These are phyloP conservation scores for Sycobia sp. DNA, from an alignment of 1,140 invertebrate species.

Conservation along the genomic window DNA sequence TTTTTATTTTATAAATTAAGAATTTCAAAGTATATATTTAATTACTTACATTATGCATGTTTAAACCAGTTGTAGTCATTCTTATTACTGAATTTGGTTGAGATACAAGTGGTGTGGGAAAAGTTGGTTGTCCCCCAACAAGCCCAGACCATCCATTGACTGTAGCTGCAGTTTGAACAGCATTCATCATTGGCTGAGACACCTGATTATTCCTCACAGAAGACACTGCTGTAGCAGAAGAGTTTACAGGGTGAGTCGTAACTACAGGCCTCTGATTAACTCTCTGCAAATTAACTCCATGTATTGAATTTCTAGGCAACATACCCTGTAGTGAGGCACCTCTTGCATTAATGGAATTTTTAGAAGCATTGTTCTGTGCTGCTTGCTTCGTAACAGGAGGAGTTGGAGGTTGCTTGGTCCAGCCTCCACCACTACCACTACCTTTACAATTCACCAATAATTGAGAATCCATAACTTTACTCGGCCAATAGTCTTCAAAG, in stretches of 20 bases:
- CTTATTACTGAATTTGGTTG: conserved; percentile 54
- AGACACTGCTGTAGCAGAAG: conserved; percentile 48
- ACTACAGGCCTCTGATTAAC: conserved; percentile 48
- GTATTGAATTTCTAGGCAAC: conserved; percentile 37
- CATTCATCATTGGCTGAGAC: conserved; percentile 51
- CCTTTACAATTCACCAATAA: conserved; percentile 70
- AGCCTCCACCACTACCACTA: conserved; percentile 64
- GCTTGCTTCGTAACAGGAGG: conserved; percentile 45
- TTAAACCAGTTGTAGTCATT: conserved; percentile 49
- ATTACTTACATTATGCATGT: conserved; percentile 55
- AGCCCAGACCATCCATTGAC: conserved; percentile 61
- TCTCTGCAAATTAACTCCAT: conserved; percentile 43
- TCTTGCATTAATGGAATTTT: conserved; percentile 47
- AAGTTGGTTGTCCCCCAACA: conserved; percentile 60
- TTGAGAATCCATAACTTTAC: conserved; percentile 79
- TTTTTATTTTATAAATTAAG: too few species aligned
- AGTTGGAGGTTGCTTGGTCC: conserved; percentile 66
- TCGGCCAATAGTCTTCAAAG: conserved; percentile 91
- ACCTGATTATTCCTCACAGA: conserved; percentile 46
- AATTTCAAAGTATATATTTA: too few species aligned
- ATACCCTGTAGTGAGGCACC: conserved; percentile 45
- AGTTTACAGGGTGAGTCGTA: conserved; percentile 50
- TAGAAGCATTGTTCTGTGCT: conserved; percentile 47
- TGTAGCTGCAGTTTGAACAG: conserved; percentile 50
- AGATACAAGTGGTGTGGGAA: conserved; percentile 52